Conservation (phyloP, 2,113 vertebrate genomes). For the Laticauda colubrina region DNA sequence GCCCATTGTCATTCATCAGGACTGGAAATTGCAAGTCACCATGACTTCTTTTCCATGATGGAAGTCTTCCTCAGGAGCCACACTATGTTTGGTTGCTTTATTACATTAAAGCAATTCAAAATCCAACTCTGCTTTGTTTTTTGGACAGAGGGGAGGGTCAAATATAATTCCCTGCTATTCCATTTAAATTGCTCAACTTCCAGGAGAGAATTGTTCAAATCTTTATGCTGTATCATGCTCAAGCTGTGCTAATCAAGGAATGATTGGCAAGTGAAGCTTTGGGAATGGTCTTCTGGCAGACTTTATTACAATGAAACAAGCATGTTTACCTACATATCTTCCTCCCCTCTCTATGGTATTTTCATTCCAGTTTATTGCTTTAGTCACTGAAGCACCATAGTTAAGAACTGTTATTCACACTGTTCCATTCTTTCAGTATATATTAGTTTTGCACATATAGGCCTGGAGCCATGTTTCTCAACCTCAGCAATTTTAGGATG, state of each 20-base stretch:
- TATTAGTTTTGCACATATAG: not conserved
- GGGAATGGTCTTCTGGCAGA: not conserved
- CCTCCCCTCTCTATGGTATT: not conserved
- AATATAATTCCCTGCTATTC: not conserved
- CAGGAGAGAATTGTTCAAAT: not conserved
- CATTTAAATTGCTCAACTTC: not conserved
- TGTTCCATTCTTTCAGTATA: not conserved
- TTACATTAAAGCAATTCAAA: not conserved
- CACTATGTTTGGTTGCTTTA: not conserved
- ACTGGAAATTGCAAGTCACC: conserved; percentile 9
- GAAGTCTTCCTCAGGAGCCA: conserved; percentile 6
- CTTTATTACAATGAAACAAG: not conserved
- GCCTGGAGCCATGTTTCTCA: not conserved
- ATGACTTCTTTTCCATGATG: not conserved
- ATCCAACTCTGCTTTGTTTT: not conserved
- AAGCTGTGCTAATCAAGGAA: not conserved
- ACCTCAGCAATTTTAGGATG: not conserved
- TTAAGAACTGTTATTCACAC: not conserved
- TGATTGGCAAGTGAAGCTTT: not conserved
- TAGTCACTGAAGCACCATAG: not conserved
- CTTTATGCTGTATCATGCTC: not conserved
- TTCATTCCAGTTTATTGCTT: not conserved
- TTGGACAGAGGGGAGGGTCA: not conserved
- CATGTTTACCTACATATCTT: not conserved
- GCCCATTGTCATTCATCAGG: not conserved